phyloP scores from a whole-genome alignment of 1,140 invertebrate species.

The Centruroides vittatus region DNA sequence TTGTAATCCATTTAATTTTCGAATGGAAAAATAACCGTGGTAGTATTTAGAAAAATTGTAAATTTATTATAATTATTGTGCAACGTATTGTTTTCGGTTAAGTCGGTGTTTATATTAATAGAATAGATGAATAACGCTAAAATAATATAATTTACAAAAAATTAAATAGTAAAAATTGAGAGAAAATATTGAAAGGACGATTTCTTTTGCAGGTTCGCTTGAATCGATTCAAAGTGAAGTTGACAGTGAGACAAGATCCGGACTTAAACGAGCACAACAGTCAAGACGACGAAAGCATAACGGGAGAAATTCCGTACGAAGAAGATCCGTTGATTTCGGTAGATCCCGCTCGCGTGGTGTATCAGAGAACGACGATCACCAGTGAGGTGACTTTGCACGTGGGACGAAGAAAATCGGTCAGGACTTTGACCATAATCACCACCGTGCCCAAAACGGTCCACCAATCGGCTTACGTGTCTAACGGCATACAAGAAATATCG shows the following conservation, averaged over 20 bases:
- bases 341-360: slow-evolving; percentile 17
- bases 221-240: slow-evolving; percentile 21
- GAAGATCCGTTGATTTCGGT: slow-evolving; percentile 11
- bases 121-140: no score
- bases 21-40: no score
- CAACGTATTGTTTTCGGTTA: no score
- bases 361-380: slow-evolving; percentile 19
- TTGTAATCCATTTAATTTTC: no score
- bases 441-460: slow-evolving; percentile 66
- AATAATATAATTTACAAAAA: no score
- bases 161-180: no score
- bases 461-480: slow-evolving; percentile 43
- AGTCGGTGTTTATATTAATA: no score
- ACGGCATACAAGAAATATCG: slow-evolving; percentile 16
- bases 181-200: not conserved
- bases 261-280: not conserved
- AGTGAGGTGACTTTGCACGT: slow-evolving; percentile 19
- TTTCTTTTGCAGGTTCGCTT: slow-evolving; percentile 16
- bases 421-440: slow-evolving; percentile 33
- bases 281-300: not conserved
- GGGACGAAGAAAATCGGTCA: slow-evolving; percentile 15
- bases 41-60: no score
- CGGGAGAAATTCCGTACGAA: slow-evolving; percentile 1
- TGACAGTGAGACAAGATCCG: slow-evolving; percentile 9
- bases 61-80: no score